A percentile compares a stretch with the other conserved stretches of the same genome.
phyloP scores from a whole-genome alignment of 1,140 invertebrate species.

The Laupala kohalensis region DNA sequence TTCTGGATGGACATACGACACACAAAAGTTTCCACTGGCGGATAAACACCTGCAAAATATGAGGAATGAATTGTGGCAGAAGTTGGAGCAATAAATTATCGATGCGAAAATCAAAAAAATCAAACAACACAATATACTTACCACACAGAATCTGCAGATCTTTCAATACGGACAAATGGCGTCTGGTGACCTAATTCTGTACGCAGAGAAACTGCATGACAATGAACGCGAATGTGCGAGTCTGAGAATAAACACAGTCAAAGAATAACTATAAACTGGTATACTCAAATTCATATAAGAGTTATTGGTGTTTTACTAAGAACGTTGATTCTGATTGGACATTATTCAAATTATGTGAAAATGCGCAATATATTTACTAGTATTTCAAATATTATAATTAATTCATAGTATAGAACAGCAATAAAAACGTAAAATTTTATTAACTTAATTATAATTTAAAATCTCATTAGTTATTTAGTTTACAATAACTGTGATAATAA shows the following conservation, averaged over 20 bases:
- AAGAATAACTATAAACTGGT: background rate
- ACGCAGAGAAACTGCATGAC: background rate
- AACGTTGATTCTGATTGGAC: background rate
- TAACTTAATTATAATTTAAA: no score
- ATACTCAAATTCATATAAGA: background rate
- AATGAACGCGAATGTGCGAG: no score
- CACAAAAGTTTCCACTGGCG: conserved; percentile 52
- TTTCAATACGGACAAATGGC: background rate
- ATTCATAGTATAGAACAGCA: background rate
- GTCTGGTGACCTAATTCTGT: background rate
- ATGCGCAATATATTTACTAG: background rate
- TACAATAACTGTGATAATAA: background rate
- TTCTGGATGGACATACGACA: conserved; percentile 98
- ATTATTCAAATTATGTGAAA: background rate
- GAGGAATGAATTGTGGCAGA: no score
- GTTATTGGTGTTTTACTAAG: background rate
- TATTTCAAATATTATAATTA: background rate
- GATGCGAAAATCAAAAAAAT: background rate
- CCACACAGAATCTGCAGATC: background rate
- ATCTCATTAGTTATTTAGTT: no score
- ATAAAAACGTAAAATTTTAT: no score
- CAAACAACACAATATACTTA: no score
- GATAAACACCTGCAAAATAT: conserved; percentile 60
- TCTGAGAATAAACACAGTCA: no score
- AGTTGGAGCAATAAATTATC: conserved; percentile 2